Evolutionary conservation across 2,113 vertebrate species (phyloP).

Genomic region (Crotalus helleri): DNA sequence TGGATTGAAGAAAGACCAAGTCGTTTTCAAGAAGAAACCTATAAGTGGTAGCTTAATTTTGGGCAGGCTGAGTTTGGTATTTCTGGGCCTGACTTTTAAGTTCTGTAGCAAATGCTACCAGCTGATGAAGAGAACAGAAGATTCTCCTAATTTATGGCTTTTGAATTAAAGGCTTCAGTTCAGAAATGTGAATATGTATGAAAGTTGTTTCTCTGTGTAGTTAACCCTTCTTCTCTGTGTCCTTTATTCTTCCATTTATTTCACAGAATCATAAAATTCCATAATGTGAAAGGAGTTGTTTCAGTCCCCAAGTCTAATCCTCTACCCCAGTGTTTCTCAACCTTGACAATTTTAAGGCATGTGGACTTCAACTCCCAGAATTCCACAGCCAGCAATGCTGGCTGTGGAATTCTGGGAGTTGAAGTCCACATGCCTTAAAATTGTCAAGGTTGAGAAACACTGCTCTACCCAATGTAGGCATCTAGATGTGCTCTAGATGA

Average conservation of each 20-base stretch:
- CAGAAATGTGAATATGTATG: background rate
- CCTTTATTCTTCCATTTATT: background rate
- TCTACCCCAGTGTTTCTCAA: background rate
- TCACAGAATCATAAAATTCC: background rate
- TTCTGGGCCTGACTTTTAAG: background rate
- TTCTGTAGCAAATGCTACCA: background rate
- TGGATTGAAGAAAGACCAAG: background rate
- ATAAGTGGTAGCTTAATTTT: background rate
- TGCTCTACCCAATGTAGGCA: too few species aligned
- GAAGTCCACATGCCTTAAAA: too few species aligned
- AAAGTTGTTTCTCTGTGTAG: background rate
- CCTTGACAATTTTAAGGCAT: too few species aligned
- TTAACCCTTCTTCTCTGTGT: background rate
- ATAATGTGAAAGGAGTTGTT: background rate
- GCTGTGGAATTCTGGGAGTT: too few species aligned
- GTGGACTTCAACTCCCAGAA: too few species aligned
- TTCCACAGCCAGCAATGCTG: too few species aligned
- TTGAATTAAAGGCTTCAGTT: background rate
- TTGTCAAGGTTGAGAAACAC: too few species aligned
- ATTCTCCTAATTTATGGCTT: background rate
- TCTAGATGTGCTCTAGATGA: too few species aligned
- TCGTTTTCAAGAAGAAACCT: background rate
- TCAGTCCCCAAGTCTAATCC: background rate
- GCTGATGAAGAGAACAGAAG: background rate
- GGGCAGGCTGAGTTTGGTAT: background rate